Percentiles rank a stretch among this genome's conserved stretches.
phyloP scores from a whole-genome alignment of 2,113 vertebrate genomes.

The Nannobrachium achirus region DNA sequence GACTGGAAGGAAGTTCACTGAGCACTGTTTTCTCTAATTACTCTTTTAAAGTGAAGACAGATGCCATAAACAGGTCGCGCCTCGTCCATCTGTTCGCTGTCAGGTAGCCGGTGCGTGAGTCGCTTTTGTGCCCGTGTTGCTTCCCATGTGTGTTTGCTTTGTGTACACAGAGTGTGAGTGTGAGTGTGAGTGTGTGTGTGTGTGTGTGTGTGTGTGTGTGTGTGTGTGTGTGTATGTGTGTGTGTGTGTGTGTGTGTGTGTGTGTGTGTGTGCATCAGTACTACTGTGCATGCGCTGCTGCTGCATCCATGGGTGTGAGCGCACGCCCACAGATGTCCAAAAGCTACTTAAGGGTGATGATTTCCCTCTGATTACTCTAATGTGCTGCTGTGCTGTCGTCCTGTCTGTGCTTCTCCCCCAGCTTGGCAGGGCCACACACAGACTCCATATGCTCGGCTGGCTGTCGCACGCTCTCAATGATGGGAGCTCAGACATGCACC shows the following conservation, averaged over 20 bases:
- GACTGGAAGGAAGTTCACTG: constrained; percentile 37
- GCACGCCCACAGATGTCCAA: constrained; percentile 64
- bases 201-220: not conserved
- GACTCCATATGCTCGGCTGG: constrained; percentile 62
- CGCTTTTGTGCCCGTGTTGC: constrained; percentile 2
- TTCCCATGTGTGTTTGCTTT: not conserved
- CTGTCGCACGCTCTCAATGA: constrained; percentile 34
- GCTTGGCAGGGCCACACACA: constrained; percentile 69
- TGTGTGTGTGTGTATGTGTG: constrained; percentile 5
- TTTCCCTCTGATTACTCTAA: constrained; percentile 71
- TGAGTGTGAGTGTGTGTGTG: not conserved
- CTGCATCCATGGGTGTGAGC: constrained; percentile 10
- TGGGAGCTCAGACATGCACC: constrained; percentile 32
- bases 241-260: constrained; percentile 22
- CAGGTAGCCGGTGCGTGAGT: constrained; percentile 32
- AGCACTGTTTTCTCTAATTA: constrained; percentile 46
- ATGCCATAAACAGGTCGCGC: constrained; percentile 48
- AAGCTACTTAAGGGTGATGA: constrained; percentile 68
- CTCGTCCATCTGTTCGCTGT: constrained; percentile 66
- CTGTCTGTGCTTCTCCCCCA: constrained; percentile 57
- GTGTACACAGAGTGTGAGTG: not conserved
- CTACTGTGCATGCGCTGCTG: no score
- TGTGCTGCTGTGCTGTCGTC: constrained; percentile 51
- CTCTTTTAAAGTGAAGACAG: constrained; percentile 39
- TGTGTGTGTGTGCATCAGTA: not conserved